A percentile compares a stretch with the other conserved stretches of the same genome.
phyloP scores from a whole-genome alignment of 1,140 invertebrate species.

The Sogatella furcifera region DNA sequence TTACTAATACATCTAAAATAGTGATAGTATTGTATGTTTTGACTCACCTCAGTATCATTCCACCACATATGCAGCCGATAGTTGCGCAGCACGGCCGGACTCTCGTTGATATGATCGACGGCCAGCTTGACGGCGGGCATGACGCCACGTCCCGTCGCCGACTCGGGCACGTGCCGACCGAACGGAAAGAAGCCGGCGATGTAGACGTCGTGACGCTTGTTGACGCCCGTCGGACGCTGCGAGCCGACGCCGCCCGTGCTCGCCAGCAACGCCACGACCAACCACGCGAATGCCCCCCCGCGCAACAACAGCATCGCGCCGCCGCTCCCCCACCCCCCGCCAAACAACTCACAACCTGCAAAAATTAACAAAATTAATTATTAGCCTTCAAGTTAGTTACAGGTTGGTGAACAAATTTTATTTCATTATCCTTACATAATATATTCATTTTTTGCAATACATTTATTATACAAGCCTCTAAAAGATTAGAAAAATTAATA shows the following conservation, averaged over 20 bases:
- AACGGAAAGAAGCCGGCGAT: slow-evolving; percentile 88
- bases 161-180: slow-evolving; percentile 53
- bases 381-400: too few species aligned
- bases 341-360: too few species aligned
- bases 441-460: too few species aligned
- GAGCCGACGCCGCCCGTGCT: slow-evolving; percentile 23
- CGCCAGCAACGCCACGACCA: slow-evolving; percentile 17
- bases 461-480: too few species aligned
- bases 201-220: slow-evolving; percentile 59
- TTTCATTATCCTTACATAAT: too few species aligned
- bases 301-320: neutral
- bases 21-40: too few species aligned
- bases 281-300: slow-evolving; percentile 1
- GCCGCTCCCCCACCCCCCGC: too few species aligned
- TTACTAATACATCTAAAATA: too few species aligned
- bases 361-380: too few species aligned
- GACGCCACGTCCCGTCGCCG: slow-evolving; percentile 67
- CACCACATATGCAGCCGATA: slow-evolving; percentile 87
- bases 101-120: slow-evolving; percentile 85
- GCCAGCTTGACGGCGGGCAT: slow-evolving; percentile 88
- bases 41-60: slow-evolving; percentile 84
- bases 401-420: too few species aligned
- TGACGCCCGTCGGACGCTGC: slow-evolving; percentile 43
- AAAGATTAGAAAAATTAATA: too few species aligned
- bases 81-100: slow-evolving; percentile 67